Percentiles rank a stretch among this genome's conserved stretches.
These are phyloP conservation scores for Protophormia terraenovae DNA, from an alignment of 2,888 invertebrate genomes.

Conservation along the genomic window DNA sequence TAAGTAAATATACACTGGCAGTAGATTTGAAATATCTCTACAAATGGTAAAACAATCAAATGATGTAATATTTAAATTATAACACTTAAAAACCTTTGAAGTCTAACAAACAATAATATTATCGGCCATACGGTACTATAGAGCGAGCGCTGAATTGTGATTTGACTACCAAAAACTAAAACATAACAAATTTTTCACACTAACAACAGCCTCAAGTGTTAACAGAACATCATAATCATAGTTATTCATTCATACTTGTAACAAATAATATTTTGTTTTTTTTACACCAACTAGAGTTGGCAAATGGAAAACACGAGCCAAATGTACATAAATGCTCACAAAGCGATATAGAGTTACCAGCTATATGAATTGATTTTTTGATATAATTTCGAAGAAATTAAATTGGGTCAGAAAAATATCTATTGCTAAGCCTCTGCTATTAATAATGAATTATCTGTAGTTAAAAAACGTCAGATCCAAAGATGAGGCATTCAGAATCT, in stretches of 20 bases:
- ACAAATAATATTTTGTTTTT: conserved; percentile 34
- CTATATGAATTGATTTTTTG: background rate
- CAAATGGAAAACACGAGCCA: conserved; percentile 53
- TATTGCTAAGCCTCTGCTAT: too few relatives aligned
- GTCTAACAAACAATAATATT: conserved; percentile 30
- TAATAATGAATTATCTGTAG: too few relatives aligned
- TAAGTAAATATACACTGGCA: background rate
- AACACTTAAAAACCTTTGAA: conserved; percentile 53
- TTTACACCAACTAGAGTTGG: conserved; percentile 5
- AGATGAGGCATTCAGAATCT: too few relatives aligned
- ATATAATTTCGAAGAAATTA: background rate
- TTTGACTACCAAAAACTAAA: conserved; percentile 35
- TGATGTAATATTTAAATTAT: conserved; percentile 64
- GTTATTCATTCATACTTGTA: conserved; percentile 49
- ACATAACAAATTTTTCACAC: conserved; percentile 61
- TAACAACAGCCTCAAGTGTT: conserved; percentile 57
- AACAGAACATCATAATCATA: conserved; percentile 67
- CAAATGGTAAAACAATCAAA: conserved; percentile 40
- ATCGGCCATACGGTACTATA: background rate
- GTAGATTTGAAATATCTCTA: background rate
- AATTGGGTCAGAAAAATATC: too few relatives aligned
- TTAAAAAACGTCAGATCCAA: too few relatives aligned
- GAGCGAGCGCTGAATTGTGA: conserved; percentile 5
- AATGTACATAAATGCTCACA: background rate
- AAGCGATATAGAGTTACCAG: conserved; percentile 26